Evolutionary conservation across 2,797 vertebrate genomes (phyloP).

Genomic region (Takifugu ocellatus): DNA sequence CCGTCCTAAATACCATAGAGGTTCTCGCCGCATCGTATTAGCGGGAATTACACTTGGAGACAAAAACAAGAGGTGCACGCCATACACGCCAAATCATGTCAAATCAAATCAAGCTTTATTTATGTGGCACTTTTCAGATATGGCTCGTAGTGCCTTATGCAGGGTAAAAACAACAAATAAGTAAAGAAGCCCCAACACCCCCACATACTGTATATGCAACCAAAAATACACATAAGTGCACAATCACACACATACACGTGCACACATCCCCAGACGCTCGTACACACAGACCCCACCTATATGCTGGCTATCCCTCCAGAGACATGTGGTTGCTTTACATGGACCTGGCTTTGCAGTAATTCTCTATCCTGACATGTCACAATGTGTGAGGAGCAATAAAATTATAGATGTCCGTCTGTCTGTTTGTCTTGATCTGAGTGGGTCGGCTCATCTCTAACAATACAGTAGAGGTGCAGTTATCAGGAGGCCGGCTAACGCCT

Average conservation of each 20-base stretch:
- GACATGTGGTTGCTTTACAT: not conserved
- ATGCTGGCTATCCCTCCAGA: no score
- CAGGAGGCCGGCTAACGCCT: constrained; percentile 47
- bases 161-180: no score
- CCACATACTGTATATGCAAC: no score
- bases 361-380: constrained; percentile 2
- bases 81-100: not conserved
- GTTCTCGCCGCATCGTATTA: constrained; percentile 35
- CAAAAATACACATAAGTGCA: no score
- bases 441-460: constrained; percentile 66
- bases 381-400: constrained; percentile 23
- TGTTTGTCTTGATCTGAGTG: constrained; percentile 39
- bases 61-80: constrained; percentile 6
- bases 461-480: constrained; percentile 69
- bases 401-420: constrained; percentile 56
- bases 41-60: constrained; percentile 10
- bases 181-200: no score
- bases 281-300: no score
- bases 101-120: no score
- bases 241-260: no score
- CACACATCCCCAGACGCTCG: no score
- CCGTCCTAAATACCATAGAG: constrained; percentile 50
- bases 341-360: not conserved
- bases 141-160: no score
- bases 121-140: no score